A percentile compares a stretch with the other conserved stretches of the same genome.
phyloP scores from a whole-genome alignment of 2,888 invertebrate species.

The Amiota communis region DNA sequence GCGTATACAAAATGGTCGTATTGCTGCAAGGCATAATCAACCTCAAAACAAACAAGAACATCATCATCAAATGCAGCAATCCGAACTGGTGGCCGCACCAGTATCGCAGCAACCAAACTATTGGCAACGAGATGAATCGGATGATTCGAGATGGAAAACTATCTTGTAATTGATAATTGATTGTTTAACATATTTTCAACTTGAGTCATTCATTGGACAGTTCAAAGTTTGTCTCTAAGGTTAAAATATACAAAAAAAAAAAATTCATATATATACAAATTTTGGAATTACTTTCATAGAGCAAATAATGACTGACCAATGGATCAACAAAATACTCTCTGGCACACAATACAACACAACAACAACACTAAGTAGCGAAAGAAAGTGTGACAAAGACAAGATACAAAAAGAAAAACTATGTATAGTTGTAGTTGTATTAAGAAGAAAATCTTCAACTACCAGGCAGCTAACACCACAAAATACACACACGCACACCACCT shows the following conservation, averaged over 20 bases:
- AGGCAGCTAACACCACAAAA: background rate
- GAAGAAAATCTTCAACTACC: background rate
- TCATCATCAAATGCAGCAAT: background rate
- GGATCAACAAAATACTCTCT: background rate
- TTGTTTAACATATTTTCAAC: background rate
- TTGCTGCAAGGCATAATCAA: constrained; percentile 16
- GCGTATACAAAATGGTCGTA: constrained; percentile 12
- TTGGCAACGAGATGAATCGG: background rate
- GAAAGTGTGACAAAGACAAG: background rate
- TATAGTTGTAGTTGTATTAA: background rate
- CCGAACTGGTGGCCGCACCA: background rate
- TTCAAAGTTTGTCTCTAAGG: background rate
- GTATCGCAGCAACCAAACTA: background rate
- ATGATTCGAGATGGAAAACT: constrained; percentile 52
- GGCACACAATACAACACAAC: constrained; percentile 9
- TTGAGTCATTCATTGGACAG: background rate
- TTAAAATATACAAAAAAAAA: background rate
- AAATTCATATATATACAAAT: background rate
- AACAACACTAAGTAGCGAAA: background rate
- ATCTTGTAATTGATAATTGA: constrained; percentile 49
- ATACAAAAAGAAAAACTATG: background rate
- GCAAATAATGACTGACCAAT: constrained; percentile 8
- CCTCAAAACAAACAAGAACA: background rate
- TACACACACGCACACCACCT: background rate
- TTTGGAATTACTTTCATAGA: background rate